phyloP scores from a whole-genome alignment of 2,113 vertebrate species.

The Myotis brandtii region DNA sequence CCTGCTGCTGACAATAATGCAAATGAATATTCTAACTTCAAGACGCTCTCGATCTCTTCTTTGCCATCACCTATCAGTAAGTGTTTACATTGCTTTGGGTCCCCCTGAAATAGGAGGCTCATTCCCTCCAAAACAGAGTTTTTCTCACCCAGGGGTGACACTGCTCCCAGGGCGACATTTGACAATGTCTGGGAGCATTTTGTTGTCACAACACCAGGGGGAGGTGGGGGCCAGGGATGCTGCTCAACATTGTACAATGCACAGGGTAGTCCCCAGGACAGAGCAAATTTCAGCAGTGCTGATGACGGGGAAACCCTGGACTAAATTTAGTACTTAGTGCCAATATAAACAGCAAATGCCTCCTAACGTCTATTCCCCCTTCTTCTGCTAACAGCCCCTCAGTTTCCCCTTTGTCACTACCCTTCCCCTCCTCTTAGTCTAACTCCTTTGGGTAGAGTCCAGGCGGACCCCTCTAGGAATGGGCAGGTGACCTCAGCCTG shows the following conservation, averaged over 20 bases:
- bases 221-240: neutral
- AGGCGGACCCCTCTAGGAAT: no score
- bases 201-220: neutral
- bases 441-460: neutral
- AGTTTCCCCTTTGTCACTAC: neutral
- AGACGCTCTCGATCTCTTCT: neutral
- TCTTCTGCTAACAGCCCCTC: neutral
- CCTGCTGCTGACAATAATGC: neutral
- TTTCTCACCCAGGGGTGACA: neutral
- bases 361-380: neutral
- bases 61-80: neutral
- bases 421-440: neutral
- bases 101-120: neutral
- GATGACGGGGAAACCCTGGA: neutral
- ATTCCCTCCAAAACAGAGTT: neutral
- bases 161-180: neutral
- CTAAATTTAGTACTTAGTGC: no score
- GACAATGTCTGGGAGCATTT: neutral
- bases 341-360: rapidly evolving
- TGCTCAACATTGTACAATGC: neutral
- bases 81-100: neutral
- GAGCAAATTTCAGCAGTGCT: neutral
- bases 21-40: neutral
- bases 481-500: neutral
- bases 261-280: neutral